Evolutionary conservation across 2,888 invertebrate genomes (phyloP).

Genomic region (Andrena dorsata): DNA sequence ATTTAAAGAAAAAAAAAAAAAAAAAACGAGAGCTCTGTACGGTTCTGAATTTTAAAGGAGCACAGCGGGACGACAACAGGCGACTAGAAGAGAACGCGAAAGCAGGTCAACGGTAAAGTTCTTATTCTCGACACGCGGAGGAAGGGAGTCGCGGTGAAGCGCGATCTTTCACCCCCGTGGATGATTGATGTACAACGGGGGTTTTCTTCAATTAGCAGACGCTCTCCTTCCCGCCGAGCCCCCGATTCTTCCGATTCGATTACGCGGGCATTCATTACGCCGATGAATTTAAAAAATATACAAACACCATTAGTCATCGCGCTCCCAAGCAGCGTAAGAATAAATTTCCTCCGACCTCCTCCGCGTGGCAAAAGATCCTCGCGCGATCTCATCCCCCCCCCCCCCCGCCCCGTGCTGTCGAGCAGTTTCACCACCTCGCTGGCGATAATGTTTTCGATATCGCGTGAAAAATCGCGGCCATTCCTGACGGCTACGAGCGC

Average conservation of each 20-base stretch:
- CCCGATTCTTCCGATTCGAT: conserved; percentile 68
- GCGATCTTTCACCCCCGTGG: conserved; percentile 41
- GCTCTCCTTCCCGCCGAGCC: conserved; percentile 27
- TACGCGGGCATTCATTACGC: conserved; percentile 55
- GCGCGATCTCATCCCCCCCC: neutral
- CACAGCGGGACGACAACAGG: neutral
- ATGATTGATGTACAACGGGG: conserved; percentile 70
- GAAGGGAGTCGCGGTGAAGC: conserved; percentile 21
- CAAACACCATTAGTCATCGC: conserved; percentile 69
- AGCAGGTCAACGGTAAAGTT: conserved; percentile 45
- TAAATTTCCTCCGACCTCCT: conserved; percentile 29
- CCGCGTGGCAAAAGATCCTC: neutral
- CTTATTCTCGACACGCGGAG: neutral
- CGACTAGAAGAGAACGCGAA: neutral
- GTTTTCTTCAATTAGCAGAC: conserved; percentile 74
- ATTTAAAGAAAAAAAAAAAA: neutral
- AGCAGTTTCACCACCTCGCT: conserved; percentile 14
- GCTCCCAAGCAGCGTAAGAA: conserved; percentile 19
- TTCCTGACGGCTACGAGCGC: conserved; percentile 41
- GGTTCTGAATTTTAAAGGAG: neutral
- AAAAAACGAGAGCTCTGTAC: too few relatives aligned
- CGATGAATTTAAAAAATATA: conserved; percentile 68
- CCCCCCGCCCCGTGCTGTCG: neutral
- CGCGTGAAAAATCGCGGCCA: conserved; percentile 40
- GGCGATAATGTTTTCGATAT: conserved; percentile 23